Percentiles rank a stretch among this genome's conserved stretches.
These are phyloP conservation scores for Siniperca obscura DNA, from an alignment of 2,797 vertebrate genomes.

Conservation along the genomic window DNA sequence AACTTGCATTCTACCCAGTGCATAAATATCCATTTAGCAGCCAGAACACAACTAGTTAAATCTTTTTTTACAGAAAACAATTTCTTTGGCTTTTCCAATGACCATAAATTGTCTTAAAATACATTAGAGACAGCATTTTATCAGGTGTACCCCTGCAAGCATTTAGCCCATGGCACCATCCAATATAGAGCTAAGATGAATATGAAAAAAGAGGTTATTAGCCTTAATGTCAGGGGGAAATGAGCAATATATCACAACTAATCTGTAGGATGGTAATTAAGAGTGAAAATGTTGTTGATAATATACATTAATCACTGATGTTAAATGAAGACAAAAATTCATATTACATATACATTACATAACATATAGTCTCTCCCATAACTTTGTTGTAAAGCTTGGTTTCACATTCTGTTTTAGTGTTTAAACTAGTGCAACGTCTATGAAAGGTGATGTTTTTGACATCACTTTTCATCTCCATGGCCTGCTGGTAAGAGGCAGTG, in stretches of 20 bases:
- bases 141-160: constrained; percentile 45
- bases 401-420: background rate
- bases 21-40: background rate
- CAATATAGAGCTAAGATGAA: constrained; percentile 24
- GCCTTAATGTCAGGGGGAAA: background rate
- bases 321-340: background rate
- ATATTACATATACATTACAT: background rate
- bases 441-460: background rate
- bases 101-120: background rate
- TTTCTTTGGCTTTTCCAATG: constrained; percentile 3
- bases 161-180: constrained; percentile 12
- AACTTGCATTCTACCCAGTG: background rate
- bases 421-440: background rate
- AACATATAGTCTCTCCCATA: background rate
- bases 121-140: background rate
- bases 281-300: background rate
- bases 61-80: background rate
- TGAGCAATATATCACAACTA: constrained; percentile 10
- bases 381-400: background rate
- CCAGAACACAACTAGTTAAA: background rate
- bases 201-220: constrained; percentile 18
- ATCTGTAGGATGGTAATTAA: background rate
- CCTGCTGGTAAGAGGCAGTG: too few relatives aligned
- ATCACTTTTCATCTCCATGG: background rate
- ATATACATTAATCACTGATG: constrained; percentile 19